phyloP scores from a whole-genome alignment of 2,113 vertebrate species.

The Chloroceryle aenea region DNA sequence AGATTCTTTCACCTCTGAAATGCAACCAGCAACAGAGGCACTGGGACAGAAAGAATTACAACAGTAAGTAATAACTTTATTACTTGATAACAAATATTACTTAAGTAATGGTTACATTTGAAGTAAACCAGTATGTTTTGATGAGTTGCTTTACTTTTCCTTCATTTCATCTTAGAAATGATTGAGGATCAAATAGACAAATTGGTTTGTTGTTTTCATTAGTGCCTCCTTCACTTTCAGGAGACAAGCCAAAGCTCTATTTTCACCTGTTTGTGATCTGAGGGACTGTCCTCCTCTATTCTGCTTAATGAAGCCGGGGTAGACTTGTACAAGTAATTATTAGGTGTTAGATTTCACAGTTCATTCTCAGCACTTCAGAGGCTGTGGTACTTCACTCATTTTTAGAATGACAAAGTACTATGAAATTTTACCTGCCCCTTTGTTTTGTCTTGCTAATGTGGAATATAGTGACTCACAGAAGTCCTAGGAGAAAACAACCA shows the following conservation, averaged over 20 bases:
- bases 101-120: not conserved
- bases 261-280: not conserved
- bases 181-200: not conserved
- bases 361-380: not conserved
- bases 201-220: not conserved
- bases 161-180: not conserved
- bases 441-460: not conserved
- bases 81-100: not conserved
- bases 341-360: not conserved
- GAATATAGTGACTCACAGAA: not conserved
- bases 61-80: not conserved
- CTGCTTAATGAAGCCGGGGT: not conserved
- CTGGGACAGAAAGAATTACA: not conserved
- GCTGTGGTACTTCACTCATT: not conserved
- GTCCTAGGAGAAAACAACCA: not conserved
- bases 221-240: not conserved
- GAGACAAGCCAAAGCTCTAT: not conserved
- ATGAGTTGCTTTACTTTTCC: not conserved
- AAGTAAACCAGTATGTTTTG: not conserved
- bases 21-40: not conserved
- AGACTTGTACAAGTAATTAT: not conserved
- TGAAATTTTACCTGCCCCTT: not conserved
- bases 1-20: constrained; percentile 13
- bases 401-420: not conserved
- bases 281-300: not conserved